Conservation (phyloP, 1,140 invertebrate species). For the Gyrodactylus bullatarudis region DNA sequence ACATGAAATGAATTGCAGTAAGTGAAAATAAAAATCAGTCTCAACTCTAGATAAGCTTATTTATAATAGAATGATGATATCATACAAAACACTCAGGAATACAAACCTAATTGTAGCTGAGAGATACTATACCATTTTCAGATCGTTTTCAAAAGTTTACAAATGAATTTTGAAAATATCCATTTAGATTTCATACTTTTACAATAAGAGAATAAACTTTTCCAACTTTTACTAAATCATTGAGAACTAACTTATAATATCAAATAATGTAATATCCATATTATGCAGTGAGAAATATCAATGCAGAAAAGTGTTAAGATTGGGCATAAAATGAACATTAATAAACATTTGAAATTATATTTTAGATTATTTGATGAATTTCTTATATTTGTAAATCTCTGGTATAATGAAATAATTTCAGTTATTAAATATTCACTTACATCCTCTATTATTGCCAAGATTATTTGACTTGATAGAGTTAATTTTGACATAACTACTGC, state of each 20-base stretch:
- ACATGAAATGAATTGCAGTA: too few relatives aligned
- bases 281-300: too few relatives aligned
- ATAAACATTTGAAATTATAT: background rate
- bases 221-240: too few relatives aligned
- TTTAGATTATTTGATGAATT: background rate
- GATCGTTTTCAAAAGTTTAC: background rate
- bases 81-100: background rate
- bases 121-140: background rate
- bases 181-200: too few relatives aligned
- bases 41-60: background rate
- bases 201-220: too few relatives aligned
- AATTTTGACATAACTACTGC: background rate
- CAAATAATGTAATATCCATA: too few relatives aligned
- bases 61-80: background rate
- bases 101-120: background rate
- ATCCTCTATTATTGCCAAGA: background rate
- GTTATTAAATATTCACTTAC: background rate
- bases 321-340: background rate
- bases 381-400: background rate
- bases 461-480: background rate
- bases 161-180: background rate
- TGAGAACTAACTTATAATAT: too few relatives aligned
- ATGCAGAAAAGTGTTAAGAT: too few relatives aligned
- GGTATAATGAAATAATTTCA: background rate
- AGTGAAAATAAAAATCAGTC: background rate